Evolutionary conservation across 2,797 vertebrate species (phyloP).

Genomic region (Coracias cyanogaster): DNA sequence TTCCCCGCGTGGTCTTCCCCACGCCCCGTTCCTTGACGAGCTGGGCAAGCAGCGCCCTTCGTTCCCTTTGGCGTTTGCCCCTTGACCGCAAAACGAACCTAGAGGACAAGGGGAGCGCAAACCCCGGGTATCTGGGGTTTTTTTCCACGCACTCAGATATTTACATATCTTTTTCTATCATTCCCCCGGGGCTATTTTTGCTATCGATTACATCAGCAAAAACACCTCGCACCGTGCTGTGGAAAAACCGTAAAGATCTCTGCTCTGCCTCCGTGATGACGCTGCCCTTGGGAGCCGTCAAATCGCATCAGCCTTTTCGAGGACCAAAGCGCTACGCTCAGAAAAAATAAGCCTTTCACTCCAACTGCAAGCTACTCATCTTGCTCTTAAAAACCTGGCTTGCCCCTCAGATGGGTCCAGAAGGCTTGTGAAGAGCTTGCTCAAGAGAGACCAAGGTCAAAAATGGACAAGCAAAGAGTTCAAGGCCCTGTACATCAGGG

Average conservation of each 20-base stretch:
- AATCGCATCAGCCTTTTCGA: background rate
- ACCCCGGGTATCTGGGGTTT: background rate
- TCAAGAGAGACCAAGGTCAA: background rate
- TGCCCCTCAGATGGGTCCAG: background rate
- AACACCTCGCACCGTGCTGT: rapidly evolving
- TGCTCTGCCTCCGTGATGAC: background rate
- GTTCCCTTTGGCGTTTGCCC: background rate
- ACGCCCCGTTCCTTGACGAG: background rate
- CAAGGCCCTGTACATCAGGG: background rate
- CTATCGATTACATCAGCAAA: background rate
- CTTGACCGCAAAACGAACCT: background rate
- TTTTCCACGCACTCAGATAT: background rate
- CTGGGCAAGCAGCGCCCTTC: background rate
- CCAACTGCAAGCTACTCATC: background rate
- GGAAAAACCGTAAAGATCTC: background rate
- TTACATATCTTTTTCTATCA: slow-evolving; percentile 48
- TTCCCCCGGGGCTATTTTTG: background rate
- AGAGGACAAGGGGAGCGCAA: background rate
- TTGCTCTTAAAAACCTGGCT: background rate
- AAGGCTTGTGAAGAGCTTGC: background rate
- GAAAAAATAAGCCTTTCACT: background rate
- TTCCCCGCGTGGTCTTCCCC: background rate
- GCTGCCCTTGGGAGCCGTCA: background rate
- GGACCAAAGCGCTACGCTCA: background rate
- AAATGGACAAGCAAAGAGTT: rapidly evolving